Base-by-base conservation (phyloP, 2,888 invertebrate genomes). In the Conchocele bisecta region DNA sequence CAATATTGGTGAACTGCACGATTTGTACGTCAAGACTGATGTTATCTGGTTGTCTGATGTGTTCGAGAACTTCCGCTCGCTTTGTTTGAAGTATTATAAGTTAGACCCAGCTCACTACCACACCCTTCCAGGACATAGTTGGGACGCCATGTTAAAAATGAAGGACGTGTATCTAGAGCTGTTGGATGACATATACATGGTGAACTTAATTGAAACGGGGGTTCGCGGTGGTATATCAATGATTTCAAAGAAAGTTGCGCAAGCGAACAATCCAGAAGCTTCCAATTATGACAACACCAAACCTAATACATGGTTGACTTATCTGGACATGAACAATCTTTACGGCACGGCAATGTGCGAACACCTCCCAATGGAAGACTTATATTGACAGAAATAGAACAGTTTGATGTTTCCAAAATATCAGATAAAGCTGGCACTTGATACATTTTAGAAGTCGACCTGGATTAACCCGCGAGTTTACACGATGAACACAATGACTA, bases 1-100 rank as follows among this genome's bases (percentile, higher is more conserved):
- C 7, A 73, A 66, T 24, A 66, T 84, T 11, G 79, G 83, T 13
- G 78, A 46, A 22, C 28, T 20, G 7, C 42, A 42, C 22, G 42
- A 42, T 42, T 22, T 42, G 6, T 42, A 42, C 22, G n/a, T 42
- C 17, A 42, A 42, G n/a, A 42, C 42, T 9, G 42, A 42, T 15
- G 42, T 42, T 9, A 83, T 17, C 84, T 73, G 85, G 11, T 68
- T 85, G 22, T 82, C 83, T 24, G 83, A 87, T 81, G 80, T 89
- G 22, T 89, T 89, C 80, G 86, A 89, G 66, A 78, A 70, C 22
- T 89, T 88, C 63, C 71, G 84, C 65, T 61, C 78, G 29, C 64
- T 84, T n/a, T 79, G 81, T 71, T 29, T 81, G 2, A 26, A 73
- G 31, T 69, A 72, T 20, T 86, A 86, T 59, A 41, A 79, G 41